Base-by-base conservation (phyloP, 2,888 invertebrate species). In the Temnothorax rugatulus region DNA sequence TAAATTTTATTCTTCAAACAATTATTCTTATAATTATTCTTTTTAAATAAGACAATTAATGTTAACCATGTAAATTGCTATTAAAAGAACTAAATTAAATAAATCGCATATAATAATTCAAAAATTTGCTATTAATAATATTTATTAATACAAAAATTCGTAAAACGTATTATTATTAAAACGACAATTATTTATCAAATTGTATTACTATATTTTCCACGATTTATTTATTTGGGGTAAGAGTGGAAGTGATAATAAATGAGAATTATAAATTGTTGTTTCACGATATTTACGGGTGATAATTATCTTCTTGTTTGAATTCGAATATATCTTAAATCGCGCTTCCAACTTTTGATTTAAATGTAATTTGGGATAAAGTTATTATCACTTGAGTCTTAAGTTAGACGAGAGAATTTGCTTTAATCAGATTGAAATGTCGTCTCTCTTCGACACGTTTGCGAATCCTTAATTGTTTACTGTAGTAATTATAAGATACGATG, bases 381-480 rank as follows among this genome's bases (percentile, higher is more conserved):
- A 64, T 64, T 64, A 41, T 64, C n/a, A 63, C 13, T n/a, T 44
- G 21, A 64, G 13, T 41, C 21, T 41, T 64, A 25, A 64, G 11
- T 64, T 41, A 41, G 21, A 41, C 7, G 13, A 64, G 13, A 21
- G 7, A 64, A 64, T 44, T 64, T 64, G 15, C 21, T 64, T 64
- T 64, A 41, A 64, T 44, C 21, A 44, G 15, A 44, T 64, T 64
- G 7, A 64, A 64, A 41, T 41, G 15, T 61, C 18, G 15, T 64
- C 41, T 41, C 41, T 41, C 21, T 64, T 44, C 15, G 21, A 64
- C 38, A 64, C 15, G 15, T 64, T 64, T 41, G 13, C 21, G 13
- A 64, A 64, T 64, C 41, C 41, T 64, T 64, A 64, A 64, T 64
- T 3, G 21, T 15, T 44, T 38, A 63, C 63, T 63, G 38, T 7